Evolutionary conservation across 2,888 invertebrate genomes (phyloP).

Genomic region (Troilus luridus): DNA sequence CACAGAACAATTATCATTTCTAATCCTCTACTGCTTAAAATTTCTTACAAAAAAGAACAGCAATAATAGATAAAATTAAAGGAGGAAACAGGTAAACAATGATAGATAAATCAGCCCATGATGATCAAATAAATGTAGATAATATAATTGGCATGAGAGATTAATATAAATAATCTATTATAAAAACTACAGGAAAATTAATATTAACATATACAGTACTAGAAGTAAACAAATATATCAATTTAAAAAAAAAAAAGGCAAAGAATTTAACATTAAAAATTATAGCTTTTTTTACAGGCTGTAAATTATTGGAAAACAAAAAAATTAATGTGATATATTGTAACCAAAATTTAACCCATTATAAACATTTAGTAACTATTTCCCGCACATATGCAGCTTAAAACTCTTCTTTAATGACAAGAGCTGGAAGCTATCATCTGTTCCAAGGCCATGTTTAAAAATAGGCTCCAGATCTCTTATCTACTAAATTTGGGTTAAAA

Average conservation of each 20-base stretch:
- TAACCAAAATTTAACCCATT: not conserved
- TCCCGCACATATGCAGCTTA: not conserved
- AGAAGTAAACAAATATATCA: not conserved
- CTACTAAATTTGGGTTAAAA: not conserved
- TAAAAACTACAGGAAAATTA: too few relatives aligned
- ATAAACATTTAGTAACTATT: not conserved
- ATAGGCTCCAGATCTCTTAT: conserved; percentile 21
- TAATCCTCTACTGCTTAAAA: too few relatives aligned
- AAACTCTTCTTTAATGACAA: not conserved
- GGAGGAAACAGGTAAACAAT: not conserved
- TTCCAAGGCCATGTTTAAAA: not conserved
- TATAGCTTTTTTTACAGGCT: not conserved
- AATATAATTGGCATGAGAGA: not conserved
- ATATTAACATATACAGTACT: too few relatives aligned
- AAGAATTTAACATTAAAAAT: not conserved
- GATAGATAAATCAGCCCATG: not conserved
- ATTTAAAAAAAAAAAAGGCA: not conserved
- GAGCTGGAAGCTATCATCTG: not conserved
- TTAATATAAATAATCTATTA: not conserved
- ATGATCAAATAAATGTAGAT: not conserved
- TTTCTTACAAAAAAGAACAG: not conserved
- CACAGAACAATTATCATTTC: too few relatives aligned
- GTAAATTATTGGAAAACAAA: not conserved
- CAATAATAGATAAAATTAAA: not conserved
- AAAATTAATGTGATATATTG: not conserved